These are phyloP conservation scores for Apostichopus parvimensis DNA, from an alignment of 35 echinoderm and acorn worm genomes.

Conservation along the genomic window DNA sequence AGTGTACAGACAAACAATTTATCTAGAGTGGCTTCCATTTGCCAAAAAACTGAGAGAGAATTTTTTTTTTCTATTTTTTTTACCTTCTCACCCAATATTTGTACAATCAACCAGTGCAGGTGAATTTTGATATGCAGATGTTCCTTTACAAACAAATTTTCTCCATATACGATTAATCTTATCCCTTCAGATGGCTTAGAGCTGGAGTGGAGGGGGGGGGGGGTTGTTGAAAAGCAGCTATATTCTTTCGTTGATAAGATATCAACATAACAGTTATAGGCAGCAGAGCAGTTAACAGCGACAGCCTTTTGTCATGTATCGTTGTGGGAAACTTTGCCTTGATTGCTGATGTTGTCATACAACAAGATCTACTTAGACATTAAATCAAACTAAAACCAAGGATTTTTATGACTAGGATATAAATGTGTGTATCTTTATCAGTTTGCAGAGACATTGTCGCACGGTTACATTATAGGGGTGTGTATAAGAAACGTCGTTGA, in stretches of 20 bases:
- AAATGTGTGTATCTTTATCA: too few relatives aligned
- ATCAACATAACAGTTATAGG: too few relatives aligned
- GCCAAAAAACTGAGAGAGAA: constrained; percentile 27
- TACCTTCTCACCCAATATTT: background rate
- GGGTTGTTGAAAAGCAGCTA: background rate
- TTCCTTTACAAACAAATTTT: background rate
- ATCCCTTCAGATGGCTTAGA: background rate
- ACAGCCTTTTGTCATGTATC: background rate
- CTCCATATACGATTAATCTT: background rate
- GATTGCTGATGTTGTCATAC: too few relatives aligned
- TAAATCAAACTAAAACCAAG: too few relatives aligned
- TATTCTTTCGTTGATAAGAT: background rate
- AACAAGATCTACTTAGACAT: too few relatives aligned
- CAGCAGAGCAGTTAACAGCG: background rate
- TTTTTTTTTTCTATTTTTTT: too few relatives aligned
- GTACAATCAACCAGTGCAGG: constrained; percentile 36
- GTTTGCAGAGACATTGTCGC: too few relatives aligned
- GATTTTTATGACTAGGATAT: too few relatives aligned
- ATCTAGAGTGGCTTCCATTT: background rate
- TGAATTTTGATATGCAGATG: background rate
- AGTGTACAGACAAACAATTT: background rate
- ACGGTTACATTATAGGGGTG: too few relatives aligned
- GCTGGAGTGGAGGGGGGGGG: background rate
- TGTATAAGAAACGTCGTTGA: too few relatives aligned
- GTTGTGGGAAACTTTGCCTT: background rate